Evolutionary conservation across 2,797 vertebrate genomes (phyloP), one percentile per base, ranked within the genome.

Genomic region (Enteromius radiatus): DNA sequence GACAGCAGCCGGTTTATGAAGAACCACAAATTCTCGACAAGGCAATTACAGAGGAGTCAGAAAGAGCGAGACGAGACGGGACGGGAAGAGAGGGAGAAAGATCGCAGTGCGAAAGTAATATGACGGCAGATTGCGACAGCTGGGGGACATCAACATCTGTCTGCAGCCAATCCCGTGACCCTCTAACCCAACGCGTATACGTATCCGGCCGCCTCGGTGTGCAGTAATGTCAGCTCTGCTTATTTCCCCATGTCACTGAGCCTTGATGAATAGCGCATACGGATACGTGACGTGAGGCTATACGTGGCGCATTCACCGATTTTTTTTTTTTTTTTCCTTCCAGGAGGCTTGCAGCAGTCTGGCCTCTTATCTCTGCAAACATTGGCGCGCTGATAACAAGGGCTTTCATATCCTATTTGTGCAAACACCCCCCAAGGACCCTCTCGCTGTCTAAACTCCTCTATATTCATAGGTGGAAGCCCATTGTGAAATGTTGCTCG

Each of bases 341-440:
- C 84, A 89, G 77, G 85, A 84, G 84, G 88, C 89, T 85, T 85
- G 85, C 85, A 89, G 90, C 88, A 81, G 87, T 87, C 88, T 68
- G 47, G 83, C 81, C 68, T 89, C 92, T 93, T 92, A 92, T 93
- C 93, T 92, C 84, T 67, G 88, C 89, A 91, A 91, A 91, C 90
- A 90, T 70, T 87, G 75, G 28, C 12, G 56, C 54, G 70, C 78
- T 82, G 89, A 92, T 92, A 90, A 89, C 88, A 61, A 87, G 75
- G 75, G 82, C 84, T 87, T 87, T 88, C 85, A 87, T 88, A 89
- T 91, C 85, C 85, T 90, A 86, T 92, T 92, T 92, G 90, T 82
- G 86, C 85, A 88, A 85, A 91, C 70, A 78, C 68, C 78, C 78
- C 84, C 86, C 49, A 79, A 89, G 86, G 90, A 87, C 89, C 80